Conservation (phyloP, 2,113 vertebrate species). For the Carlito syrichta region DNA sequence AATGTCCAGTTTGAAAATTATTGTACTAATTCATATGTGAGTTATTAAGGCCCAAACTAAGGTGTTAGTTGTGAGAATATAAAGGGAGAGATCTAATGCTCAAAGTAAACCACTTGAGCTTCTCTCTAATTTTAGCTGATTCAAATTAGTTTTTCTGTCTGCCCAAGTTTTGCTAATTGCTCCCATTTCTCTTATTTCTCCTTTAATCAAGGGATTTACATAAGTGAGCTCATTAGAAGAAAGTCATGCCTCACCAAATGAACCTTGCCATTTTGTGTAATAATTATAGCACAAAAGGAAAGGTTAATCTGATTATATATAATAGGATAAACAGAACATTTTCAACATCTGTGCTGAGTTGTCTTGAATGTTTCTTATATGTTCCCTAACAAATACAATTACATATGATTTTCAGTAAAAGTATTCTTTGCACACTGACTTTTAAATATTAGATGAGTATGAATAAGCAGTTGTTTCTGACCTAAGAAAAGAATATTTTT, state of each 20-base stretch:
- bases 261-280: constrained; percentile 66
- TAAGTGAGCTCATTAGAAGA: constrained; percentile 63
- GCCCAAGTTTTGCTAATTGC: constrained; percentile 35
- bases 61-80: background rate
- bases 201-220: constrained; percentile 72
- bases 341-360: constrained; percentile 35
- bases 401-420: constrained; percentile 14
- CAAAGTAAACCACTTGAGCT: background rate
- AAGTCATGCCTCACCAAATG: constrained; percentile 45
- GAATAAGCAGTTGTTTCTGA: constrained; percentile 19
- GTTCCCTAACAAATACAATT: background rate
- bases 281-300: constrained; percentile 71
- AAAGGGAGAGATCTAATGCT: background rate
- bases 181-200: constrained; percentile 61
- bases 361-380: background rate
- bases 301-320: constrained; percentile 67
- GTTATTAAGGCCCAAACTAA: background rate
- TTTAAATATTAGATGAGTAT: constrained; percentile 30
- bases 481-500: background rate
- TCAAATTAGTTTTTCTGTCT: background rate
- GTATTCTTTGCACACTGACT: background rate
- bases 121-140: background rate
- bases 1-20: background rate
- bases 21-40: background rate
- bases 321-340: constrained; percentile 63